phyloP scores from a whole-genome alignment of 1,140 invertebrate genomes.

The Babylonia areolata region DNA sequence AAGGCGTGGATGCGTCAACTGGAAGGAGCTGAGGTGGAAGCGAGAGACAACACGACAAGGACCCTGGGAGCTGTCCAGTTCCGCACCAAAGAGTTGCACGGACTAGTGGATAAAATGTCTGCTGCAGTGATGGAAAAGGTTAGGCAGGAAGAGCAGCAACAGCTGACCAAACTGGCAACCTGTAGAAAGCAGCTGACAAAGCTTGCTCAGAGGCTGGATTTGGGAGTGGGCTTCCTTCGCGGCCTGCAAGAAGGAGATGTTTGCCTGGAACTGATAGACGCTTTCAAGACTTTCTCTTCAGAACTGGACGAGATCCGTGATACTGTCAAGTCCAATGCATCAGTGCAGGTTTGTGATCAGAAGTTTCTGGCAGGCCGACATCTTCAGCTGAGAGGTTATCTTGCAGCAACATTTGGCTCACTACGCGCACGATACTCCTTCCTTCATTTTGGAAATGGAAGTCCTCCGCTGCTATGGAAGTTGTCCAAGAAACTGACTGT shows the following conservation, averaged over 20 bases:
- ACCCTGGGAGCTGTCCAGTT: constrained; percentile 48
- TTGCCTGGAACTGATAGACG: constrained; percentile 64
- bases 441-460: constrained; percentile 16
- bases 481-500: neutral
- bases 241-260: constrained; percentile 67
- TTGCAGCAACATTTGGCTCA: constrained; percentile 23
- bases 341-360: constrained; percentile 30
- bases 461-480: neutral
- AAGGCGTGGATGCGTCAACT: constrained; percentile 48
- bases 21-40: constrained; percentile 43
- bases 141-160: constrained; percentile 36
- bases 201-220: constrained; percentile 53
- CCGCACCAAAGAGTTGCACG: constrained; percentile 49
- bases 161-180: constrained; percentile 49
- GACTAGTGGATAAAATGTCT: constrained; percentile 50
- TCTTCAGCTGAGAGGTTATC: neutral
- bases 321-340: constrained; percentile 1
- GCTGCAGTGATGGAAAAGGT: constrained; percentile 51
- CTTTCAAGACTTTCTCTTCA: constrained; percentile 38
- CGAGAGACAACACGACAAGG: constrained; percentile 34
- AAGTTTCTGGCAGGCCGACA: constrained; percentile 23
- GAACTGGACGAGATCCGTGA: constrained; percentile 29
- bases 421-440: neutral
- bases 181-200: constrained; percentile 52
- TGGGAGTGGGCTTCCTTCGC: constrained; percentile 59